phyloP scores from a whole-genome alignment of 30 jellyfish, hydroid and myxozoan genomes.

The Sanderia malayensis region DNA sequence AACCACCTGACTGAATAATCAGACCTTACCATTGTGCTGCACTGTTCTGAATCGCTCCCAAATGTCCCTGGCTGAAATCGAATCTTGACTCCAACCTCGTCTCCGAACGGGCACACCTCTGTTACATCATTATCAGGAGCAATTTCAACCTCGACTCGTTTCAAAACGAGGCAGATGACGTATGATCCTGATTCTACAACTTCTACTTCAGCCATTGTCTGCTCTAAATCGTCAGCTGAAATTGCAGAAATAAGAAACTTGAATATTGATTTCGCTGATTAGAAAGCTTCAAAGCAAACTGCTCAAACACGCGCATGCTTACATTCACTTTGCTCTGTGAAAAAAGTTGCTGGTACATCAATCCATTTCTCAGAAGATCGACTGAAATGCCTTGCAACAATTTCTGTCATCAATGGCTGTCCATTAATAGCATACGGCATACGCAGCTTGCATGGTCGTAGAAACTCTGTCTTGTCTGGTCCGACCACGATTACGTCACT shows the following conservation, averaged over 20 bases:
- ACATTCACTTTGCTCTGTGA: conserved; percentile 7
- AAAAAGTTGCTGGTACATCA: neutral
- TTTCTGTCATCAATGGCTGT: conserved; percentile 11
- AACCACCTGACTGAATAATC: too few relatives aligned
- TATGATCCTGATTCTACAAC: neutral
- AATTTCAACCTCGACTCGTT: neutral
- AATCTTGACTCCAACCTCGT: conserved; percentile 17
- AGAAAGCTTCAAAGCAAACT: too few relatives aligned
- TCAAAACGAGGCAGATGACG: conserved; percentile 29
- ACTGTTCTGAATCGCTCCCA: neutral
- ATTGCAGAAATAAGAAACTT: too few relatives aligned
- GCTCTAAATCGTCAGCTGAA: too few relatives aligned
- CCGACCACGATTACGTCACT: conserved; percentile 37
- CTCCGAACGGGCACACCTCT: conserved; percentile 17
- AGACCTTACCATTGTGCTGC: conserved; percentile 22
- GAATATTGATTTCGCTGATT: too few relatives aligned
- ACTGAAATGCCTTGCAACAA: conserved; percentile 10
- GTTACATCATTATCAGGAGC: neutral
- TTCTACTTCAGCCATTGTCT: neutral
- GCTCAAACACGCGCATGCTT: too few relatives aligned
- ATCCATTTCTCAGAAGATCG: conserved; percentile 10
- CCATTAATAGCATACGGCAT: conserved; percentile 29
- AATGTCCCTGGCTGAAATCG: conserved; percentile 15
- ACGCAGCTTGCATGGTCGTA: conserved; percentile 6
- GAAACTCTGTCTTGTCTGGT: conserved; percentile 4